A percentile compares a stretch with the other conserved stretches of the same genome.
Conservation (phyloP, 2,113 vertebrate species). For the Campylomormyrus tamandua region DNA sequence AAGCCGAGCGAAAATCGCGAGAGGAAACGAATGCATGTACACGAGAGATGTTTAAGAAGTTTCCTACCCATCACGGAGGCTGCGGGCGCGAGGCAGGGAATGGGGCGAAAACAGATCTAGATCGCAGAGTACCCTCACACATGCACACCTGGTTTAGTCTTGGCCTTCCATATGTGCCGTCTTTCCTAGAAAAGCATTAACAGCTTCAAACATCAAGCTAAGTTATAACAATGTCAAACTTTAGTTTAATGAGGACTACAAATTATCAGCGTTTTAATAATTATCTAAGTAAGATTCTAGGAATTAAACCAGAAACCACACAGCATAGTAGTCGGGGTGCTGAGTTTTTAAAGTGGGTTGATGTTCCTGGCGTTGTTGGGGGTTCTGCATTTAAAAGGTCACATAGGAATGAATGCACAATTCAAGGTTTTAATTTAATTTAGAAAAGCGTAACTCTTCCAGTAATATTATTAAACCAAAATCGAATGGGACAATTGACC, state of each 20-base stretch:
- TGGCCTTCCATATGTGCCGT: constrained; percentile 83
- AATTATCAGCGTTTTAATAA: constrained; percentile 54
- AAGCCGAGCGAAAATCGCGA: too few species aligned
- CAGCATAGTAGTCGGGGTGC: too few species aligned
- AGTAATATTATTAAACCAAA: neutral
- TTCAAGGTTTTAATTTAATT: neutral
- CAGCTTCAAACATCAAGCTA: constrained; percentile 68
- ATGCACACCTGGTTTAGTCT: constrained; percentile 54
- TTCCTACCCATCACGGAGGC: neutral
- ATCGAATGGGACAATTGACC: too few species aligned
- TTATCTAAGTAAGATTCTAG: neutral
- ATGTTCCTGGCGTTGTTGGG: neutral
- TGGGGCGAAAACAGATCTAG: neutral
- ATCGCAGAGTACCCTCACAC: neutral
- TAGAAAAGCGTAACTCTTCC: neutral
- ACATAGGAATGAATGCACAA: neutral
- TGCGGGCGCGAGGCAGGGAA: neutral
- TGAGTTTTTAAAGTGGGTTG: too few species aligned
- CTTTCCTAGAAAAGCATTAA: constrained; percentile 86
- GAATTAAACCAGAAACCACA: neutral
- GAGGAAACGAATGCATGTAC: too few species aligned
- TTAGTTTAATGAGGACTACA: constrained; percentile 48
- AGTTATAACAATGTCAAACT: constrained; percentile 56
- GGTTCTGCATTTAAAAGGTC: neutral
- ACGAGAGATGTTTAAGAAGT: too few species aligned